Evolutionary conservation across 2,888 invertebrate genomes (phyloP).

Genomic region (Acanthosepion lycidas): DNA sequence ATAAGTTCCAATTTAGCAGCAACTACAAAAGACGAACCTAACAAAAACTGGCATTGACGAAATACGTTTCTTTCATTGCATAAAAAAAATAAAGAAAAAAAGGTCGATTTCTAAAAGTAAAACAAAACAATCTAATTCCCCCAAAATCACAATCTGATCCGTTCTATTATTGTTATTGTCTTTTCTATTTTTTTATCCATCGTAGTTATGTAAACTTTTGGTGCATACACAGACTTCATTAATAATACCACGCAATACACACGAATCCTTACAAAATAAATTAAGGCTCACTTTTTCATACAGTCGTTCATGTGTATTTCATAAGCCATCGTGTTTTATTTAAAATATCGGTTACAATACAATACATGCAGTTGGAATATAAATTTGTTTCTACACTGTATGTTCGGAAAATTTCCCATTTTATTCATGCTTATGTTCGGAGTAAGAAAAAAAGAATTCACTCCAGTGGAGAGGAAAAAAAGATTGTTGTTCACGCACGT

Average conservation of each 20-base stretch:
- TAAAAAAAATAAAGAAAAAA: no score
- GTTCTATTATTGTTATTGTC: not conserved
- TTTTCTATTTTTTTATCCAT: not conserved
- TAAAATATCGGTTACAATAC: no score
- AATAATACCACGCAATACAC: not conserved
- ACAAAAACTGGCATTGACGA: not conserved
- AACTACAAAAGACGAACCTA: not conserved
- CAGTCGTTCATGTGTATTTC: no score
- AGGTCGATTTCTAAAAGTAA: not conserved
- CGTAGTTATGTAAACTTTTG: not conserved
- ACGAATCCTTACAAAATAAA: not conserved
- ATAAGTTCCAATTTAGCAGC: not conserved
- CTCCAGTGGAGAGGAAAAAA: not conserved
- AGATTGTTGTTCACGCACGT: not conserved
- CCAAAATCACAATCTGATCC: not conserved
- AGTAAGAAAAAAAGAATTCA: not conserved
- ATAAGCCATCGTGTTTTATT: no score
- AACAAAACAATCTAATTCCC: not conserved
- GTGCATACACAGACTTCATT: not conserved
- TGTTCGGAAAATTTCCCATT: not conserved
- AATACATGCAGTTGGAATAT: no score
- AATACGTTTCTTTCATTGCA: not conserved
- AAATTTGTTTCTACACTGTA: not conserved
- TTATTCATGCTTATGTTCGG: not conserved
- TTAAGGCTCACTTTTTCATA: no score